Base-by-base conservation (phyloP, 2,113 vertebrate genomes). In the Uria aalge region DNA sequence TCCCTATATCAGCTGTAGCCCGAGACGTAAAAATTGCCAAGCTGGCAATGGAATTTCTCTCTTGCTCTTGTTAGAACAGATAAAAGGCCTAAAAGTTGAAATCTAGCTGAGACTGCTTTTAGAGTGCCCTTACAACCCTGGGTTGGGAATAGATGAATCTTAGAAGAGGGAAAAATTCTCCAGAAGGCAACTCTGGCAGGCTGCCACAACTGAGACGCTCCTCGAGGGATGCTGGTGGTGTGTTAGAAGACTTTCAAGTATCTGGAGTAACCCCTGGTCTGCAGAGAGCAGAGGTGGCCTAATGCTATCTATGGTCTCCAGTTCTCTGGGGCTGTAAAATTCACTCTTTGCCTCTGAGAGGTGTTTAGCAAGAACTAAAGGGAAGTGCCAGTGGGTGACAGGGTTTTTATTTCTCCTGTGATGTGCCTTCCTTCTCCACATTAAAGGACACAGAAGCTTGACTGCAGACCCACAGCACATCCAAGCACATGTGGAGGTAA, bases 381-480 rank as follows among this genome's bases (percentile, higher is more conserved):
- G n/a, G 52, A 89, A 34, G 8, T 67, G 18, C 4, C 34, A 43
- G 30, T 8, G 13, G 16, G 32, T 72, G 14, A 48, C 14, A 47
- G 6, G 11, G 5, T 32, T 84, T 79, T 79, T 55, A 36, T 50
- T 88, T 76, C 41, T 66, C 47, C 36, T 19, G 15, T 23, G 15
- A 16, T 16, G 16, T 0, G 1, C 24, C 23, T 80, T 62, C 15
- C 17, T 57, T 55, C 32, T 50, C 30, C 32, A 38, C 1, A 0
- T 53, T 74, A 48, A 83, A 79, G 57, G 56, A 72, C 19, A 34
- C 8, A 24, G 12, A 60, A 64, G 11, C 7, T 47, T 67, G 32
- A 12, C n/a, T 66, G 43, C 9, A 71, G 57, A 60, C 22, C 23
- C 29, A 10, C 12, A 74, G 47, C n/a, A 71, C 8, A 36, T 71